Conservation (phyloP, 2,888 invertebrate species). For the Cosmorhoe ocellata region DNA sequence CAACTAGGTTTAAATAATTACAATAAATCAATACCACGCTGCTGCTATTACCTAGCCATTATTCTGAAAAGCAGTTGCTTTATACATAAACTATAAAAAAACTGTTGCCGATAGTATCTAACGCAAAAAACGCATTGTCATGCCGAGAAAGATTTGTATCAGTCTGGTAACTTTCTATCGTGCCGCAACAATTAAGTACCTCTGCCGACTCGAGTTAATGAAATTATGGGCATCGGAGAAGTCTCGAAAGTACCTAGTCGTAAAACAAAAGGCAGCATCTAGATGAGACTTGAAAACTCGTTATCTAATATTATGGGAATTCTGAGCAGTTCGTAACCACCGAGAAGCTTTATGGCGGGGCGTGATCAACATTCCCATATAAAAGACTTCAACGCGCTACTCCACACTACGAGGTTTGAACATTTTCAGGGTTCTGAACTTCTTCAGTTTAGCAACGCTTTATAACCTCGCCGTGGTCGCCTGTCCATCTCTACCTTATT, state of each 20-base stretch:
- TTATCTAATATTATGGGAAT: too few relatives aligned
- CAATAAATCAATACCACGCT: too few relatives aligned
- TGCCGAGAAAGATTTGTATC: slow-evolving; percentile 52
- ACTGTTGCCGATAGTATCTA: slow-evolving; percentile 41
- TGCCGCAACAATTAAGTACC: slow-evolving; percentile 17
- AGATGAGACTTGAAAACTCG: too few relatives aligned
- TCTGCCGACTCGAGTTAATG: slow-evolving; percentile 8
- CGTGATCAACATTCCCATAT: slow-evolving; percentile 28
- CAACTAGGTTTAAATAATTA: too few relatives aligned
- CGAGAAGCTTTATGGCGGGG: too few relatives aligned
- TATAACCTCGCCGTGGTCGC: too few relatives aligned
- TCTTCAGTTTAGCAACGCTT: too few relatives aligned
- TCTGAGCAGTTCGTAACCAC: too few relatives aligned
- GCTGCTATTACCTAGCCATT: too few relatives aligned
- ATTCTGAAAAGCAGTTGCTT: slow-evolving; percentile 17
- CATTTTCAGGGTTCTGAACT: neutral
- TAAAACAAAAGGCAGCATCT: too few relatives aligned
- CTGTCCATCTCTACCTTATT: too few relatives aligned
- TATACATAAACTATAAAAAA: slow-evolving; percentile 24
- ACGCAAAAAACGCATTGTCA: slow-evolving; percentile 45
- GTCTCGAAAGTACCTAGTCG: too few relatives aligned
- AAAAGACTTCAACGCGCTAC: slow-evolving; percentile 36
- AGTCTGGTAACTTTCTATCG: slow-evolving; percentile 42
- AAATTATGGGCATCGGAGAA: slow-evolving; percentile 6
- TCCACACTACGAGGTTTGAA: neutral